Percentiles rank a stretch among this genome's conserved stretches.
Evolutionary conservation across 1,140 invertebrate species (phyloP).

Genomic region (Cecropterus lyciades): DNA sequence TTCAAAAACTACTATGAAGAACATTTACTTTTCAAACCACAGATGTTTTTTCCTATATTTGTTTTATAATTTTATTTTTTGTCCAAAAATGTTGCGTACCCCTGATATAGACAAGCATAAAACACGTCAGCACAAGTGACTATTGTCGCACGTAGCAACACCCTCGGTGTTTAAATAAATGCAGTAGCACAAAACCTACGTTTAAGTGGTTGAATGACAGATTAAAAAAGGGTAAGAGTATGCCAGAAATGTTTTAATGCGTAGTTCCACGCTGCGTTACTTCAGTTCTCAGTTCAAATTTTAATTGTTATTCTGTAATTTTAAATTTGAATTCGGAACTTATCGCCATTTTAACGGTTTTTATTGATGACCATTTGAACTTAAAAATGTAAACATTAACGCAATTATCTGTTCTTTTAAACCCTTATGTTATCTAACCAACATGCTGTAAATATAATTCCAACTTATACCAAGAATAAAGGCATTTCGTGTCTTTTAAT

Average conservation of each 20-base stretch:
- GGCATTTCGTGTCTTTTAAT: neutral
- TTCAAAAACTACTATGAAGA: neutral
- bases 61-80: neutral
- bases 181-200: conserved; percentile 44
- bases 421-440: no score
- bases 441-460: no score
- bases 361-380: no score
- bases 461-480: no score
- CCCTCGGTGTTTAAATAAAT: conserved; percentile 49
- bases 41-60: no score
- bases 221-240: conserved; percentile 45
- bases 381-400: no score
- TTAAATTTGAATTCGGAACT: neutral
- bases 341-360: no score
- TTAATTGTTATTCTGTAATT: conserved; percentile 25
- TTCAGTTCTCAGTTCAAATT: conserved; percentile 15
- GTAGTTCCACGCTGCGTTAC: conserved; percentile 13
- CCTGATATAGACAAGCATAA: conserved; percentile 28
- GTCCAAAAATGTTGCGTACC: conserved; percentile 7
- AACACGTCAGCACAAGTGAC: conserved; percentile 37
- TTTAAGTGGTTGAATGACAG: conserved; percentile 58
- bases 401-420: no score
- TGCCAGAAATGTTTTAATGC: conserved; percentile 30
- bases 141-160: conserved; percentile 38
- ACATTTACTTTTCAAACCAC: neutral